A percentile compares a stretch with the other conserved stretches of the same genome.
phyloP scores from a whole-genome alignment of 2,113 vertebrate species.

The Calonectris borealis region DNA sequence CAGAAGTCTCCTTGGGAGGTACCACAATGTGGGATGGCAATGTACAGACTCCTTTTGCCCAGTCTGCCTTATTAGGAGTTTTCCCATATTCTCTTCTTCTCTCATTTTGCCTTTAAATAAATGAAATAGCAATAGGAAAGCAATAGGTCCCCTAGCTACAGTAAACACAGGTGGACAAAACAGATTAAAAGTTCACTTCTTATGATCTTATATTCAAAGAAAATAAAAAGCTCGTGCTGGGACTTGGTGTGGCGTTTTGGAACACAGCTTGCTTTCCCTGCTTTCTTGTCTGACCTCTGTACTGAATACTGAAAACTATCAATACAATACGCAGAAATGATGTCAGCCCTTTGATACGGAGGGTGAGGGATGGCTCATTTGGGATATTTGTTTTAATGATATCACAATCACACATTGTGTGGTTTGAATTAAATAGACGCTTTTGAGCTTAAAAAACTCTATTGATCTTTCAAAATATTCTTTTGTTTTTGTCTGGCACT shows the following conservation, averaged over 20 bases:
- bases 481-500: constrained; percentile 45
- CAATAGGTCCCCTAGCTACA: not conserved
- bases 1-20: not conserved
- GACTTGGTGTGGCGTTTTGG: constrained; percentile 56
- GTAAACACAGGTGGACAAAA: constrained; percentile 29
- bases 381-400: constrained; percentile 74
- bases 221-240: constrained; percentile 51
- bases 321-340: constrained; percentile 68
- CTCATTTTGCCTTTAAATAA: not conserved
- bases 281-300: constrained; percentile 69
- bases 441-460: constrained; percentile 61
- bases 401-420: constrained; percentile 64
- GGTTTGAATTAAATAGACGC: constrained; percentile 68
- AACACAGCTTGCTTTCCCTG: constrained; percentile 61
- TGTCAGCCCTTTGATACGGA: constrained; percentile 69
- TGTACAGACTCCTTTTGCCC: not conserved
- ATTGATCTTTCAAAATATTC: constrained; percentile 13
- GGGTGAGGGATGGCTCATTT: constrained; percentile 41
- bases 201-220: constrained; percentile 53
- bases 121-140: not conserved
- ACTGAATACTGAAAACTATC: constrained; percentile 53
- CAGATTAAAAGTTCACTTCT: constrained; percentile 44
- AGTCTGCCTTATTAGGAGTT: not conserved
- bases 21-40: not conserved
- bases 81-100: not conserved